Percentiles rank a stretch among this genome's conserved stretches.
These are phyloP conservation scores for Mythimna impura DNA, from an alignment of 2,888 invertebrate species.

Conservation along the genomic window DNA sequence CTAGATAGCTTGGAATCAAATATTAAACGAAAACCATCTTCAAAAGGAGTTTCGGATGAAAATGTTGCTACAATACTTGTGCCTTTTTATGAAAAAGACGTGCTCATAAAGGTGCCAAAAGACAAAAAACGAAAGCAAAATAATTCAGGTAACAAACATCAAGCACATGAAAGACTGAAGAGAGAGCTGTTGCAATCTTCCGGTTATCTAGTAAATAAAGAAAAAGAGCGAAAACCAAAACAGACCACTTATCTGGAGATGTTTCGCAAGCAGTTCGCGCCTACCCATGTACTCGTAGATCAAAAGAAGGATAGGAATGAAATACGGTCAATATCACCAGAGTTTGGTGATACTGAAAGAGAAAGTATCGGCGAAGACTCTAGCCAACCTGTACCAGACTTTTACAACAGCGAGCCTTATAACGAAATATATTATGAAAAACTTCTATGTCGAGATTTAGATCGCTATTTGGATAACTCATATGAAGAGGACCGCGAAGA, in stretches of 20 bases:
- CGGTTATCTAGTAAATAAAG: slow-evolving; percentile 81
- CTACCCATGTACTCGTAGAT: slow-evolving; percentile 53
- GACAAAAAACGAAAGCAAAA: slow-evolving; percentile 70
- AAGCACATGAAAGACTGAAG: slow-evolving; percentile 61
- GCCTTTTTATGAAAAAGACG: slow-evolving; percentile 87
- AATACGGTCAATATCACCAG: slow-evolving; percentile 84
- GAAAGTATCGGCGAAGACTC: slow-evolving; percentile 80
- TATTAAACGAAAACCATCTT: slow-evolving; percentile 69
- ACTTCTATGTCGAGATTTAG: slow-evolving; percentile 75
- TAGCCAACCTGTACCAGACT: slow-evolving; percentile 73
- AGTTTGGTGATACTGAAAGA: slow-evolving; percentile 85
- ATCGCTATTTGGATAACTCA: slow-evolving; percentile 76
- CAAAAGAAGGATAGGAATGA: slow-evolving; percentile 69
- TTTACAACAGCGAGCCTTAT: slow-evolving; percentile 84
- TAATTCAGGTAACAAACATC: slow-evolving; percentile 60
- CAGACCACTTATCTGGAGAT: slow-evolving; percentile 81
- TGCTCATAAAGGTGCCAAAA: slow-evolving; percentile 84
- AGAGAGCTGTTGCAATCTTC: slow-evolving; percentile 67
- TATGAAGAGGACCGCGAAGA: slow-evolving; percentile 79
- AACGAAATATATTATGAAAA: slow-evolving; percentile 87
- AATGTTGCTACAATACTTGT: slow-evolving; percentile 86
- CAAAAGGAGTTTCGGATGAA: slow-evolving; percentile 70
- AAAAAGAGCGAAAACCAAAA: slow-evolving; percentile 67
- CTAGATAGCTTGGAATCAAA: slow-evolving; percentile 82
- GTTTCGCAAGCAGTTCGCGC: slow-evolving; percentile 82